Base-by-base conservation (phyloP, 1,140 invertebrate genomes). In the Zeugodacus cucurbitae region DNA sequence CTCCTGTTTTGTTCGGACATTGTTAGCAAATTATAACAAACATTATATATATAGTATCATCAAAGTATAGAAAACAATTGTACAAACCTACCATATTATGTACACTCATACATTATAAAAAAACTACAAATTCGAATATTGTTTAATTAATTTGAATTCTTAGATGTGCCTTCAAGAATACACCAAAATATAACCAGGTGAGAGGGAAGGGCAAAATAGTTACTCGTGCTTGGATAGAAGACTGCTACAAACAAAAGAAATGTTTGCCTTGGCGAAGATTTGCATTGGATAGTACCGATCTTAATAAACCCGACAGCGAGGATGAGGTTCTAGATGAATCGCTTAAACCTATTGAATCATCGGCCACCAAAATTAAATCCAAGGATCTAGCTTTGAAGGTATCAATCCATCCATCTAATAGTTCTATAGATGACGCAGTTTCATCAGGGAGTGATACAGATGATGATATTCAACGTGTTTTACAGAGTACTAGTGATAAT, bases 121-220 rank as follows among this genome's bases (percentile, higher is more conserved):
- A 54, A 17, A 54, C 11, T 14, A 14, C 11, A 0, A 48, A 48
- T 54, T 54, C 3, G 20, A 17, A 3, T 54, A 3, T 54, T 54
- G 48, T 17, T 41, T 54, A 54, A 37, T 10, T 32, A 89, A 86
- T 82, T 91, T 89, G 82, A 87, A 1, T 29, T 94, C 94, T 54
- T 90, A 98, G 97, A 78, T 98, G 97, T 95, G 97, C 97, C 26
- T 98, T 98, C 94, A 92, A 95, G 5, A 98, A 98, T 92, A 98
- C 98, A 37, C 98, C 97, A 20, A 98, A 98, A 93, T 97, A 96
- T 91, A 95, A 95, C 87, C 95, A 97, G 93, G 97, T 97, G 0
- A 94, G 94, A 90, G 95, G 95, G 3, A 94, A 94, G 90, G 96
- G 95, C 29, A 95, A 95, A 93, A 96, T 97, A 90, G 96, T 97